Evolutionary conservation across 92 coral and sea anemone species (phyloP), one percentile per base, ranked within the genome.

Genomic region (Palythoa grandiflora): DNA sequence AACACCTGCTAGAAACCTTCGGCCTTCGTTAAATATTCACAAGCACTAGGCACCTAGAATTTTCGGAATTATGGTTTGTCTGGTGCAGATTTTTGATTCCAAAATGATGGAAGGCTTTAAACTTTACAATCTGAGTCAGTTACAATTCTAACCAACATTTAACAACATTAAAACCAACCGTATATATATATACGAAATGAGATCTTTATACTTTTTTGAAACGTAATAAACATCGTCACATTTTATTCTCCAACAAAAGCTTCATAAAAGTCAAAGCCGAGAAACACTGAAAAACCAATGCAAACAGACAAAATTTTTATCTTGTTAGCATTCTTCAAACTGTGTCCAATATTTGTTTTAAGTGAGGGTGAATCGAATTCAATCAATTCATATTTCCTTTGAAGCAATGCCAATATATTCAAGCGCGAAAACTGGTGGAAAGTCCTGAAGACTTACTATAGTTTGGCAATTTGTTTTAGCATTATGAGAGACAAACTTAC

Each of bases 401-500:
- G 48, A 19, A 39, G 6, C 9, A 9, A 73, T 15, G 2, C 9
- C 60, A 36, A 65, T 68, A 68, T 16, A 13, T 37, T 10, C 57
- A 38, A 68, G n/a, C 5, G 61, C 11, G 16, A 19, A 9, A 48
- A 48, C 35, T 36, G 14, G 39, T 35, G 9, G 38, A 36, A 35
- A 70, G 38, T 38, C 47, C 5, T 11, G 15, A 36, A 70, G 13
- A 35, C 15, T 35, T 35, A 38, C 6, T 36, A 28, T 28, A 70
- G 3, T 9, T 47, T n/a, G 35, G 83, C 19, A 79, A 44, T 65
- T 36, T 54, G 16, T 50, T 51, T 54, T 14, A 65, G 50, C 60
- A 54, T 37, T 54, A 8, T 9, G 55, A n/a, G 51, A 71, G 51
- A 14, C 50, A 40, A 61, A 79, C 94, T 86, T 90, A 97, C 99